phyloP scores from a whole-genome alignment of 1,140 invertebrate species.

The Diploscapter pachys region DNA sequence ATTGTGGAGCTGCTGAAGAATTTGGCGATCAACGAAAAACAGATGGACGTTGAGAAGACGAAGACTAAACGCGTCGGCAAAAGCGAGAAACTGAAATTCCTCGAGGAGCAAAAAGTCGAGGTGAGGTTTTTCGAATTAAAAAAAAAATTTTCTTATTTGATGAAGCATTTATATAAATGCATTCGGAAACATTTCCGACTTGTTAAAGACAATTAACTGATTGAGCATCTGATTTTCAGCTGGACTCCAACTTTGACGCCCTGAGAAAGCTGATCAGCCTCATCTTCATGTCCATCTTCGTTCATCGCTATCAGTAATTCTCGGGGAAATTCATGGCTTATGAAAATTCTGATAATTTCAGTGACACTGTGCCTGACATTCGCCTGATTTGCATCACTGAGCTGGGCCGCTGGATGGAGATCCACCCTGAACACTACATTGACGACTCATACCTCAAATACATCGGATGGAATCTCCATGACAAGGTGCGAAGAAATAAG shows the following conservation, averaged over 20 bases:
- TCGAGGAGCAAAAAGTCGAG: conserved; percentile 86
- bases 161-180: conserved; percentile 12
- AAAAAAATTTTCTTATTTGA: conserved; percentile 6
- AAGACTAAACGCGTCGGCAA: conserved; percentile 72
- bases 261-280: conserved; percentile 98
- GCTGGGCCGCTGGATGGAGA: conserved; percentile 99
- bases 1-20: conserved; percentile 90
- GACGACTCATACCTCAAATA: conserved; percentile 99
- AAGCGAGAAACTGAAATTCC: conserved; percentile 81
- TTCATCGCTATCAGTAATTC: conserved; percentile 81
- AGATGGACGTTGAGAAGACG: conserved; percentile 92
- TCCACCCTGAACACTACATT: conserved; percentile 89
- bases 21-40: conserved; percentile 91
- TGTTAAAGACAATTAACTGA: no score
- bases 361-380: conserved; percentile 92
- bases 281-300: conserved; percentile 99
- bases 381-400: conserved; percentile 95
- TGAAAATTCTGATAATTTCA: conserved; percentile 5
- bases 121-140: conserved; percentile 59
- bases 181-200: conserved; percentile 6
- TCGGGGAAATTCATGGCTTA: background rate
- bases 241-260: conserved; percentile 97
- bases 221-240: conserved; percentile 43
- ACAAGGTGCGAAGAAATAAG: conserved; percentile 68
- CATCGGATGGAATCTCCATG: conserved; percentile 97